These are phyloP conservation scores for Callocephalon fimbriatum DNA, from an alignment of 2,113 vertebrate species.

Conservation along the genomic window DNA sequence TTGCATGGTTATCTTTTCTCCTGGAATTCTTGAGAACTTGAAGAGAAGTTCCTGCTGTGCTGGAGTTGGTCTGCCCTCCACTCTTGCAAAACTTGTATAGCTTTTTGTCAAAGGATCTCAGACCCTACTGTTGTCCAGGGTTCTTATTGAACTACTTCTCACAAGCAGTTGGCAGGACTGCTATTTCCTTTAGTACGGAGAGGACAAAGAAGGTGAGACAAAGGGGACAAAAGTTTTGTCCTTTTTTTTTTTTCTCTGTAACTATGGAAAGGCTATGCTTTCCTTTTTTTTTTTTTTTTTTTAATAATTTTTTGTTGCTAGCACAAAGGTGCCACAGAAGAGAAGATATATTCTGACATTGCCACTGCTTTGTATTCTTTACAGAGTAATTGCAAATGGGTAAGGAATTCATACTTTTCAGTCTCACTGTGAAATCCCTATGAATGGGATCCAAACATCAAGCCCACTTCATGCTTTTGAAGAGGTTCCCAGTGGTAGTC, in stretches of 20 bases:
- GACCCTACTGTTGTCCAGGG: neutral
- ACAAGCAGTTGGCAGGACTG: accelerated
- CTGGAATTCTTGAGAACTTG: neutral
- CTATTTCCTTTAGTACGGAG: neutral
- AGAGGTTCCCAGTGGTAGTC: neutral
- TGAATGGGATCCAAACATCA: neutral
- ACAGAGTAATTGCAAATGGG: neutral
- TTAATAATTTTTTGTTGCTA: neutral
- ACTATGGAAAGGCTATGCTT: neutral
- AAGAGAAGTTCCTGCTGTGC: neutral
- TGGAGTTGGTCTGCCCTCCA: neutral
- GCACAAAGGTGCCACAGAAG: neutral
- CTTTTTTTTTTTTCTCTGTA: neutral
- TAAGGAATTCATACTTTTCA: neutral
- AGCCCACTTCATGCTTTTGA: neutral
- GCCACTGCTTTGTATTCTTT: neutral
- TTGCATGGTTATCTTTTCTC: neutral
- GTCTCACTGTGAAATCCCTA: neutral
- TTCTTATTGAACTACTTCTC: neutral
- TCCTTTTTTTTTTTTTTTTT: neutral
- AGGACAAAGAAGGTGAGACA: neutral
- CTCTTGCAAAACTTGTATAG: neutral
- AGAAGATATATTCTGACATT: neutral
- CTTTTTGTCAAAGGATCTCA: neutral
- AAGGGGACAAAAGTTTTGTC: neutral